phyloP scores from a whole-genome alignment of 2,888 invertebrate genomes.

The Idaea aversata region DNA sequence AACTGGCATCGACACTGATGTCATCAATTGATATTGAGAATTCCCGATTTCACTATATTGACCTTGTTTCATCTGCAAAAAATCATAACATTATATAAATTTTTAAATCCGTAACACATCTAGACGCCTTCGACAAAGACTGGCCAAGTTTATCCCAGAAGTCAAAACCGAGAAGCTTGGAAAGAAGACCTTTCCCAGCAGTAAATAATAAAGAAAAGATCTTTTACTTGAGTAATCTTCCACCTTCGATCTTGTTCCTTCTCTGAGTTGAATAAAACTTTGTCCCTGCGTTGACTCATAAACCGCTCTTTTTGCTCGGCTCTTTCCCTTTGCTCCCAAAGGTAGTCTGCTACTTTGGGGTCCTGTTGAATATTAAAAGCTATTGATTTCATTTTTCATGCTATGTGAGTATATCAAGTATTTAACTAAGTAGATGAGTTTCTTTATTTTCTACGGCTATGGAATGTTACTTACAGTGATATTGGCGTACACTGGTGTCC shows the following conservation, averaged over 20 bases:
- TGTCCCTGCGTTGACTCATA: conserved; percentile 83
- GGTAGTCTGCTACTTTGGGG: conserved; percentile 93
- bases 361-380: conserved; percentile 73
- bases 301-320: conserved; percentile 89
- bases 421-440: conserved; percentile 5
- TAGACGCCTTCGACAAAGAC: conserved; percentile 8
- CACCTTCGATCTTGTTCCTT: conserved; percentile 83
- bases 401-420: neutral
- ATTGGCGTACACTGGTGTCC: conserved; percentile 98
- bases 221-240: conserved; percentile 69
- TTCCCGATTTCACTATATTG: conserved; percentile 81
- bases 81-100: conserved; percentile 10
- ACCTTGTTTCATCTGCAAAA: conserved; percentile 79
- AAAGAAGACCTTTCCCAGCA: neutral
- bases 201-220: neutral
- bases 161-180: neutral
- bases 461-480: conserved; percentile 82
- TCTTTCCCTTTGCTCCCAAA: conserved; percentile 92
- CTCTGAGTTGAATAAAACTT: conserved; percentile 80
- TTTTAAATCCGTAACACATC: neutral
- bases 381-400: neutral
- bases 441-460: conserved; percentile 13
- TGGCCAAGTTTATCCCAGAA: neutral
- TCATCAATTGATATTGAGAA: conserved; percentile 90
- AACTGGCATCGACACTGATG: conserved; percentile 95